Conservation (phyloP, 1,140 invertebrate genomes). For the roundworm (Caenorhabditis elegans) region WBcel235 BX284603.4:8662001-8662500, state of each 20-base stretch:
- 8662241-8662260: constrained; percentile 63
- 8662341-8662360: constrained; percentile 66
- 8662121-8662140: constrained; percentile 72
- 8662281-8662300: constrained; percentile 76
- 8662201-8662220: constrained; percentile 56
- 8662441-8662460: no score
- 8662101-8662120: constrained; percentile 75
- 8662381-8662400: constrained; percentile 71
- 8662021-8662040: constrained; percentile 78
- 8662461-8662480: no score
- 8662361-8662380: constrained; percentile 71
- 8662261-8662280: constrained; percentile 70
- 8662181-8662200: constrained; percentile 58
- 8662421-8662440: background rate
- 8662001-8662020: constrained; percentile 70
- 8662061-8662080: constrained; percentile 78
- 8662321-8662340: constrained; percentile 70
- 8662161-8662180: no score
- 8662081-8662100: constrained; percentile 79
- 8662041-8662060: constrained; percentile 83
- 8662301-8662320: constrained; percentile 72
- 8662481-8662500: no score
- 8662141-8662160: no score
- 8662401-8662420: background rate
- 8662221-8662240: constrained; percentile 61